Conservation (phyloP, 2,113 vertebrate species). For the Mobula birostris region DNA sequence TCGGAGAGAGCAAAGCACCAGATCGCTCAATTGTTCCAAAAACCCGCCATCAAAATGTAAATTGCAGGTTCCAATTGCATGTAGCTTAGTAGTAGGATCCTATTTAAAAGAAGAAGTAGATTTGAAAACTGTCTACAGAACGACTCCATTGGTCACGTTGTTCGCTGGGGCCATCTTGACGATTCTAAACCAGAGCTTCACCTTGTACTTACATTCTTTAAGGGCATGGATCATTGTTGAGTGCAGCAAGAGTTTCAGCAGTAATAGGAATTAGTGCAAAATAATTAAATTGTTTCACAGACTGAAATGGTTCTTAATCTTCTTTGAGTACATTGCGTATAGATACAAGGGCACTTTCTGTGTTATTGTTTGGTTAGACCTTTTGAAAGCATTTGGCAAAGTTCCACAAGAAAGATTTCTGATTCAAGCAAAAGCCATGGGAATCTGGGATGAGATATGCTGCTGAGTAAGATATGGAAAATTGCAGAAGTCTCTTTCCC, state of each 20-base stretch:
- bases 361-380: neutral
- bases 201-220: neutral
- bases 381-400: neutral
- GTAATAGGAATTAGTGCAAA: neutral
- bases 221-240: neutral
- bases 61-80: too few species aligned
- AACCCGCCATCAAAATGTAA: too few species aligned
- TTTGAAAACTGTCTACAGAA: too few species aligned
- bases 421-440: neutral
- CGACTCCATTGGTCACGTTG: too few species aligned
- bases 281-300: neutral
- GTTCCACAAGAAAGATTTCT: neutral
- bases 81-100: too few species aligned
- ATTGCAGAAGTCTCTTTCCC: neutral
- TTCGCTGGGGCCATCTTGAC: too few species aligned
- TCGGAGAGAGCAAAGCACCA: too few species aligned
- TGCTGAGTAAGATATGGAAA: neutral
- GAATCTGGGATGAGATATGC: neutral
- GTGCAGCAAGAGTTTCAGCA: neutral
- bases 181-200: neutral
- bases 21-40: too few species aligned
- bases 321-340: neutral
- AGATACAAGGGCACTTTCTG: neutral
- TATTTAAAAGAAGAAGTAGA: too few species aligned
- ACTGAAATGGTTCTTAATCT: neutral